phyloP scores from a whole-genome alignment of 2,113 vertebrate species.

The Dinomys branickii region DNA sequence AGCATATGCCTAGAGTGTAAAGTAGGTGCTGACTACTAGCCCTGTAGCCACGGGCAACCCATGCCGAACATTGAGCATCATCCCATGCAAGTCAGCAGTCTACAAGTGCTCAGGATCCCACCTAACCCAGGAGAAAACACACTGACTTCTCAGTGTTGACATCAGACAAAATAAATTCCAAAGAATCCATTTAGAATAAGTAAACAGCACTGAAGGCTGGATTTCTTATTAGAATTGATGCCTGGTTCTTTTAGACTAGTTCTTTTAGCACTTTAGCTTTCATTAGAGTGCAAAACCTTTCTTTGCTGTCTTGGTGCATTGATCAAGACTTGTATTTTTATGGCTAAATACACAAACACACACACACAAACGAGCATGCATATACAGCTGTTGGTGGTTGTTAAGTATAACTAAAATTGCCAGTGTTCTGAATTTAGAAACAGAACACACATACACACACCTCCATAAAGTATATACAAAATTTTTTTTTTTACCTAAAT shows the following conservation, averaged over 20 bases:
- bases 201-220: not conserved
- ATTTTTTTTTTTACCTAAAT: slow-evolving; percentile 12
- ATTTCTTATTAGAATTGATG: slow-evolving; percentile 20
- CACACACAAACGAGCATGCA: not conserved
- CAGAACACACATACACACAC: not conserved
- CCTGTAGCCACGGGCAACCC: not conserved
- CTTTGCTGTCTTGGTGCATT: not conserved
- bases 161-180: not conserved
- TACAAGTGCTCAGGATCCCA: not conserved
- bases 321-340: not conserved
- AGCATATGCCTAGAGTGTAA: not conserved
- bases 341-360: not conserved
- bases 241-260: not conserved
- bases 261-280: slow-evolving; percentile 4
- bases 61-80: not conserved
- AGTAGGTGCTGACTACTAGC: not conserved
- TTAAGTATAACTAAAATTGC: not conserved
- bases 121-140: not conserved
- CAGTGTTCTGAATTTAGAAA: not conserved
- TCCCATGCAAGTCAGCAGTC: not conserved
- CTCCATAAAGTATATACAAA: not conserved
- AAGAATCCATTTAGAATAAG: slow-evolving; percentile 6
- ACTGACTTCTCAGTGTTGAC: not conserved
- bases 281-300: not conserved
- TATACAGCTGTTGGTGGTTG: not conserved